phyloP scores from a whole-genome alignment of 2,797 vertebrate genomes.

The Alfaro cultratus region DNA sequence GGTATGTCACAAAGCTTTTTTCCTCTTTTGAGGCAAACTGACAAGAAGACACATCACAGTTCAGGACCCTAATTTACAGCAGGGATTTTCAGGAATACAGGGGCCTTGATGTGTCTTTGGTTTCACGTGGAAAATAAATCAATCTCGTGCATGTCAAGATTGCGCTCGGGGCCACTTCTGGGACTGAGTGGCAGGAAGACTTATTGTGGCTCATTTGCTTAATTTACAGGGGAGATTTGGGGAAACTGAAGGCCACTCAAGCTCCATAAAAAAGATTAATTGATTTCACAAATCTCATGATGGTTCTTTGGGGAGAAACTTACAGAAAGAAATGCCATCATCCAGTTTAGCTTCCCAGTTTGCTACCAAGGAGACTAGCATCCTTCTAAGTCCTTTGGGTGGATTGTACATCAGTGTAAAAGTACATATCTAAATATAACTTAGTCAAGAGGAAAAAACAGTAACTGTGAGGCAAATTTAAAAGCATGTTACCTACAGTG shows the following conservation, averaged over 20 bases:
- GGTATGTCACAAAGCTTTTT: slow-evolving; percentile 16
- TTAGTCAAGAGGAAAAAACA: background rate
- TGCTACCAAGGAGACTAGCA: slow-evolving; percentile 12
- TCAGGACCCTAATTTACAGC: slow-evolving; percentile 52
- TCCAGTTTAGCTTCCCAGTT: slow-evolving; percentile 34
- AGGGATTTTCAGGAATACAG: slow-evolving; percentile 32
- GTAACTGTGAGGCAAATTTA: background rate
- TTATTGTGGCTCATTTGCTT: slow-evolving; percentile 63
- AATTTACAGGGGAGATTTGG: slow-evolving; percentile 61
- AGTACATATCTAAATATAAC: background rate
- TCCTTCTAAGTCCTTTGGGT: background rate
- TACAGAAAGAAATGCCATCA: slow-evolving; percentile 45
- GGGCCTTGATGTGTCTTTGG: slow-evolving; percentile 38
- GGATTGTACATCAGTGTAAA: background rate
- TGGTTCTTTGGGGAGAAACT: slow-evolving; percentile 60
- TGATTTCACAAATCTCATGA: slow-evolving; percentile 83
- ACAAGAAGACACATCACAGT: slow-evolving; percentile 46
- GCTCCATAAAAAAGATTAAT: slow-evolving; percentile 62
- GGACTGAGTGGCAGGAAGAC: slow-evolving; percentile 60
- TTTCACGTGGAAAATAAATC: slow-evolving; percentile 58
- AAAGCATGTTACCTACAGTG: background rate
- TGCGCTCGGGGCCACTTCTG: slow-evolving; percentile 58
- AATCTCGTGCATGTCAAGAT: slow-evolving; percentile 46
- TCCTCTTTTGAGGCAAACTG: slow-evolving; percentile 41
- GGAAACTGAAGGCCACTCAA: slow-evolving; percentile 56